These are phyloP conservation scores for Echiichthys vipera DNA, from an alignment of 2,797 vertebrate genomes.

Conservation along the genomic window DNA sequence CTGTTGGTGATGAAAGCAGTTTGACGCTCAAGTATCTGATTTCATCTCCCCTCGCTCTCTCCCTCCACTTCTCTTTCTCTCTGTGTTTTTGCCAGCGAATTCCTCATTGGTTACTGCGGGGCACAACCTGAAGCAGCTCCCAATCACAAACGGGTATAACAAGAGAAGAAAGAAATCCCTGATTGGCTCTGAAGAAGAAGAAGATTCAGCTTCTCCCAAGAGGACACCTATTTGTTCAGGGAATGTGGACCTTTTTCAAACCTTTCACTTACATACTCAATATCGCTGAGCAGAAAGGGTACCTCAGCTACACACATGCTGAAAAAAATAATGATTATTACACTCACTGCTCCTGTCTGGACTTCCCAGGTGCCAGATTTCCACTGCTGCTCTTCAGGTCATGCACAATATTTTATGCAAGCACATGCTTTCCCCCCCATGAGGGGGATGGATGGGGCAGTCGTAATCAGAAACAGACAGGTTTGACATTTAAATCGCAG, in stretches of 20 bases:
- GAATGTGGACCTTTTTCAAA: constrained; percentile 10
- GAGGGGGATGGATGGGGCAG: constrained; percentile 36
- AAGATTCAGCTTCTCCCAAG: neutral
- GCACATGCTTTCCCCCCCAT: constrained; percentile 31
- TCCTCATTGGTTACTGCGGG: constrained; percentile 66
- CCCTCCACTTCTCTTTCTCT: constrained; percentile 44
- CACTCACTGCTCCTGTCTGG: constrained; percentile 18
- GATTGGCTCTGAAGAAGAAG: constrained; percentile 39
- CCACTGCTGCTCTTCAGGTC: constrained; percentile 45
- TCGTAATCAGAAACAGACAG: constrained; percentile 23
- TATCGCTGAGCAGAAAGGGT: neutral
- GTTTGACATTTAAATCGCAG: constrained; percentile 65
- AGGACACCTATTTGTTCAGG: constrained; percentile 22
- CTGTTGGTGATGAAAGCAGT: constrained; percentile 76
- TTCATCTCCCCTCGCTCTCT: constrained; percentile 49
- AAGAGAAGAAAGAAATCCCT: constrained; percentile 23
- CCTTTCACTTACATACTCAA: neutral
- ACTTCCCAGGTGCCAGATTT: constrained; percentile 32
- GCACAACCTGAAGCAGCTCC: constrained; percentile 64
- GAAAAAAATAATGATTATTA: neutral
- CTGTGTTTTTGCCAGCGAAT: constrained; percentile 69
- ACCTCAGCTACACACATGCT: constrained; percentile 8
- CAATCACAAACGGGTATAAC: constrained; percentile 50
- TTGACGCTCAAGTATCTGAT: constrained; percentile 71
- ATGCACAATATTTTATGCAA: constrained; percentile 47